Evolutionary conservation across 2,888 invertebrate genomes (phyloP), one percentile per base, ranked within the genome.

Genomic region (Ophioninae sp.): DNA sequence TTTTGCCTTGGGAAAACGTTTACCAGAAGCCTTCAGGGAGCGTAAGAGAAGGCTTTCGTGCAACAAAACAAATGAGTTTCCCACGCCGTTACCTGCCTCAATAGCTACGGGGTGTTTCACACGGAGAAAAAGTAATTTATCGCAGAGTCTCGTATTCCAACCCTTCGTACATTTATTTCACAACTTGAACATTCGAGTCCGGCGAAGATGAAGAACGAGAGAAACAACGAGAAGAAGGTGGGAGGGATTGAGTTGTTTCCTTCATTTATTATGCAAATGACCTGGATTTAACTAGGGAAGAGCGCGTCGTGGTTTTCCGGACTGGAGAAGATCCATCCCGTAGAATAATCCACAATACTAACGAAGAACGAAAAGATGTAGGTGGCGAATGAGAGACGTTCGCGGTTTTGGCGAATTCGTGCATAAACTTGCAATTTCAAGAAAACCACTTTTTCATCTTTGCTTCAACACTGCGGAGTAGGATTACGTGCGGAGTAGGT

Each of bases 221-320:
- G n/a, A 9, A 37, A 69, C 22, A 9, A n/a, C 5, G 37, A 56
- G 5, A 10, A 1, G 30, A 30, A 30, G 3, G 30, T 30, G 30
- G 61, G 13, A 13, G n/a, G 17, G 41, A 20, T 59, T 61, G 51
- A n/a, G 51, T 51, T 10, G 22, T 71, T 13, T 20, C 67, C 10
- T 56, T 76, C 10, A 41, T 83, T 80, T 69, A 69, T 83, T 51
- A 69, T 64, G 58, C 69, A 63, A 83, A 83, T 69, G 68, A 37
- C 10, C 7, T 44, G 39, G 44, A 80, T 83, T 83, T 69, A 37
- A 80, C 77, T 79, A 56, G 22, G 30, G 10, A n/a, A 44, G 44
- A 72, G 51, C 10, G 13, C 37, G n/a, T 10, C 37, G 13, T 8
- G n/a, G 56, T 69, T 61, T 30, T n/a, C 61, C 17, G 74, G 23